Conservation (phyloP, 2,113 vertebrate genomes). For the Poeciliopsis retropinna region DNA sequence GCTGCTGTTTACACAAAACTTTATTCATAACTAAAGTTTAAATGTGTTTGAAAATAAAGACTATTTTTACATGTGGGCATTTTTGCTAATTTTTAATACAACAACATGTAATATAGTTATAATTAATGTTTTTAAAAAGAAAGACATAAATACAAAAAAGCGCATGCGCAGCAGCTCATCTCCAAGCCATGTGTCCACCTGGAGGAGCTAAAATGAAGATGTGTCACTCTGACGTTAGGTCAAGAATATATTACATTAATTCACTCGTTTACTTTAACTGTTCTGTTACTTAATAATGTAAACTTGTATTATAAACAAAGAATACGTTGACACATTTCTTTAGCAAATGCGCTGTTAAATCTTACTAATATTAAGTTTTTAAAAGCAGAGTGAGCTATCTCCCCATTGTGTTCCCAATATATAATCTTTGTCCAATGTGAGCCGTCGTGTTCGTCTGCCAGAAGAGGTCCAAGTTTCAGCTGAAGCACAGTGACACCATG, state of each 20-base stretch:
- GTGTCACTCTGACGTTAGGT: constrained; percentile 18
- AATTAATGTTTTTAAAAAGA: not conserved
- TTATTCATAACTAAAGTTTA: not conserved
- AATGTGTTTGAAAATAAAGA: not conserved
- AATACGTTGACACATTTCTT: not conserved
- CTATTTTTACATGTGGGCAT: not conserved
- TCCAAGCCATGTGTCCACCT: constrained; percentile 16
- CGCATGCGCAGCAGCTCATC: constrained; percentile 64
- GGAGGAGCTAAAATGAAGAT: not conserved
- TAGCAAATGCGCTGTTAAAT: not conserved
- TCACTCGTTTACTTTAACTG: not conserved
- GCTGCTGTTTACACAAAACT: not conserved
- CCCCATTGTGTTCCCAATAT: fast-evolving
- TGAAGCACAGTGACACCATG: constrained; percentile 64
- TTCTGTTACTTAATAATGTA: not conserved
- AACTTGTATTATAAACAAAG: not conserved
- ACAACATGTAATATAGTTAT: no score
- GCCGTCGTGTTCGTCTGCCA: constrained; percentile 35
- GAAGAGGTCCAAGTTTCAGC: constrained; percentile 36
- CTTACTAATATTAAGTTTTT: not conserved
- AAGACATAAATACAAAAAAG: not conserved
- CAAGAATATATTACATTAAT: not conserved
- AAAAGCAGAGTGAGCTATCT: not conserved
- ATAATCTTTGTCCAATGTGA: constrained; percentile 55
- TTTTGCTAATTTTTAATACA: no score